Percentiles rank a stretch among this genome's conserved stretches.
These are phyloP conservation scores for Mechanitis mazaeus DNA, from an alignment of 2,888 invertebrate genomes.

Conservation along the genomic window DNA sequence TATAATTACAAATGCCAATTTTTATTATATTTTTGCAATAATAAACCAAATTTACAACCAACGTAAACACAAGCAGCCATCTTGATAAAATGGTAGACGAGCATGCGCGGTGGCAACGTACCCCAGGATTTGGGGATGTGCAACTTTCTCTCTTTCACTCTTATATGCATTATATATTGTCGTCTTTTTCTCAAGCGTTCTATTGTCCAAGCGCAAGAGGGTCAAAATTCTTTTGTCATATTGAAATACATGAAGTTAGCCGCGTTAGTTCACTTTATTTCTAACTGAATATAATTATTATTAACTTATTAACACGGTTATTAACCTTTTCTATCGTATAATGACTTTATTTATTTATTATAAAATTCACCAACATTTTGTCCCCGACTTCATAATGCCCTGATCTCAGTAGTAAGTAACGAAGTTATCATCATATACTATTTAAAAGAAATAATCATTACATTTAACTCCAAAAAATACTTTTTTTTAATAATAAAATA, in stretches of 20 bases:
- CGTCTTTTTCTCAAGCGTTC: constrained; percentile 38
- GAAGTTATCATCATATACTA: no score
- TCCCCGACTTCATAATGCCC: no score
- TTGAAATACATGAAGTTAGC: constrained; percentile 49
- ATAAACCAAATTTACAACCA: constrained; percentile 39
- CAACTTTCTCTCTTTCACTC: constrained; percentile 40
- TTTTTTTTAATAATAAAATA: no score
- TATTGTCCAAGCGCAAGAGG: constrained; percentile 56
- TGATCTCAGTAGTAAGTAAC: no score
- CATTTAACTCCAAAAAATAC: no score
- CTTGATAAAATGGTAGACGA: constrained; percentile 54
- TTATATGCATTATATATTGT: constrained; percentile 14
- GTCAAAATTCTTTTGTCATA: constrained; percentile 40
- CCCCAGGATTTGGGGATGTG: constrained; percentile 54
- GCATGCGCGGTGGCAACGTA: constrained; percentile 53
- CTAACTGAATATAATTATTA: background rate
- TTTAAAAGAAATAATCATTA: no score
- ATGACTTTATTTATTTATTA: no score
- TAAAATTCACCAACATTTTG: no score
- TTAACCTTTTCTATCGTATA: no score
- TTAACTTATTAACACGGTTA: background rate
- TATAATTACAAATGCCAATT: background rate
- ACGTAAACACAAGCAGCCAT: constrained; percentile 61
- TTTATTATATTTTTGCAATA: constrained; percentile 23
- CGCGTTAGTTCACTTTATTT: constrained; percentile 9